Conservation (phyloP, 37 sponge, comb jelly and placozoan species). For the Eunapius fragilis region DNA sequence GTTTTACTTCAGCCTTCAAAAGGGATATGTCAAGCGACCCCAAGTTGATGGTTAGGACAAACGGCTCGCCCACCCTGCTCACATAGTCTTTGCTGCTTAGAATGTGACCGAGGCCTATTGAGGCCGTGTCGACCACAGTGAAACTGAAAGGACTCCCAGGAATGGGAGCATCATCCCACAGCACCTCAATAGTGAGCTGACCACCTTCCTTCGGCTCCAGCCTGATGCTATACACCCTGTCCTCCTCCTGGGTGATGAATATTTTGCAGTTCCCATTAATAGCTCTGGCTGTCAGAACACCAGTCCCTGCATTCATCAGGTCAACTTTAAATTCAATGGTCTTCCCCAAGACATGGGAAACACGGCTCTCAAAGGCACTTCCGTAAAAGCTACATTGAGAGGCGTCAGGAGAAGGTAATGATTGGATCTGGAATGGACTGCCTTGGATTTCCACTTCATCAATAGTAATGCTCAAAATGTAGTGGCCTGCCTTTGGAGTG, state of each 20-base stretch:
- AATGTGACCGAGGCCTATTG: conserved; percentile 30
- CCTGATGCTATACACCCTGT: conserved; percentile 58
- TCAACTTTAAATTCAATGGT: conserved; percentile 83
- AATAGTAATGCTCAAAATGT: conserved; percentile 47
- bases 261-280: conserved; percentile 20
- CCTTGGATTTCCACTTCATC: conserved; percentile 65
- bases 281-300: conserved; percentile 52
- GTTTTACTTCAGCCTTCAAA: conserved; percentile 19
- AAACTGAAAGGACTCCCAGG: conserved; percentile 83
- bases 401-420: conserved; percentile 66
- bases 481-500: conserved; percentile 63
- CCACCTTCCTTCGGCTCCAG: conserved; percentile 62
- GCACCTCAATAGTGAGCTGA: conserved; percentile 65
- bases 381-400: conserved; percentile 54
- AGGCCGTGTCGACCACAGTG: conserved; percentile 57
- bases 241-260: conserved; percentile 5
- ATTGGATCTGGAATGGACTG: conserved; percentile 67
- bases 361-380: conserved; percentile 46
- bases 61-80: conserved; percentile 34
- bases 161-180: conserved; percentile 77
- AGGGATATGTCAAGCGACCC: conserved; percentile 44
- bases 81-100: conserved; percentile 33
- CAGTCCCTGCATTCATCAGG: conserved; percentile 66
- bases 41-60: conserved; percentile 31
- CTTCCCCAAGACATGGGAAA: conserved; percentile 52